Evolutionary conservation across 2,888 invertebrate species (phyloP), one percentile per base, ranked within the genome.

Genomic region (Lepetodrilus schrolli): DNA sequence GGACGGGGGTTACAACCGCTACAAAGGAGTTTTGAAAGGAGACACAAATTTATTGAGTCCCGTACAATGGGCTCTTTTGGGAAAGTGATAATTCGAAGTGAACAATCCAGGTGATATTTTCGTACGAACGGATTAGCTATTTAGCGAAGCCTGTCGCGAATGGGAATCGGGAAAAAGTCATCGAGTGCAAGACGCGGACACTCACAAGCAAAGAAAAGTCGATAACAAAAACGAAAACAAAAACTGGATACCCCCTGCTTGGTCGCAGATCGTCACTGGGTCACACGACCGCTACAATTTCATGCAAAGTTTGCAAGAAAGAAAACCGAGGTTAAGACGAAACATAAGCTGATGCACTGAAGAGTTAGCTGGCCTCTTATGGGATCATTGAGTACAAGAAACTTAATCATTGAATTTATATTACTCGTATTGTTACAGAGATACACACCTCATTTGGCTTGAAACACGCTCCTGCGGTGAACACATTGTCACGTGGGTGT

Each of bases 261-360:
- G 23, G 51, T 51, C 8, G n/a, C n/a, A 30, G 23, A n/a, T 23
- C 10, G 26, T 21, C 23, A 51, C 51, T 51, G 23, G 51, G 51
- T 51, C 51, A 23, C 51, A 51, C 51, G 51, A 23, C 51, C 10
- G 2, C 21, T 20, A 30, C 51, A 51, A 51, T 51, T 51, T 51
- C 51, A 51, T 51, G 51, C 51, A 51, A 51, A 51, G 51, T 51
- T 51, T 51, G 30, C 13, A 20, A 51, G 51, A 51, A 51, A 51
- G 51, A 51, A 51, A 51, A n/a, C 21, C n/a, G 26, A 51, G 51
- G 51, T 30, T 23, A 51, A 51, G 51, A 51, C 21, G 21, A 13
- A 23, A 21, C 4, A 23, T 51, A 51, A 51, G 51, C 21, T 26
- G n/a, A 10, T 51, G 51, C 51, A 51, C 51, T 51, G 4, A n/a